Evolutionary conservation across 1,140 invertebrate species (phyloP), one percentile per base, ranked within the genome.

Genomic region (Megalopta genalis): DNA sequence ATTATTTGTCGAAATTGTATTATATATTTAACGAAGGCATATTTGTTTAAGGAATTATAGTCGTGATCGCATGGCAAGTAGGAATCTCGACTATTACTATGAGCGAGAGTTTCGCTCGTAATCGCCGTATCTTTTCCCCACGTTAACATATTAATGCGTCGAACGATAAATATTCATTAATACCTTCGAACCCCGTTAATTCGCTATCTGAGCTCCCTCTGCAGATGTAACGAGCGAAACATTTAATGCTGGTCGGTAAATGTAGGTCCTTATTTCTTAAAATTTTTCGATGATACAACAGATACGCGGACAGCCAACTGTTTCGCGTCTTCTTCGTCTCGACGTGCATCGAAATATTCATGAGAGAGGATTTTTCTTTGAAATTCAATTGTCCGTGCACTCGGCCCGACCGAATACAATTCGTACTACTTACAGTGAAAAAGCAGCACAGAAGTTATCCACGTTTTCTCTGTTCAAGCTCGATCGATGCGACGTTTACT

Each of bases 171-270:
- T 32, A 32, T 32, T 32, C 1, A 32, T 4, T 1, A 32, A 32
- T 32, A 32, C n/a, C n/a, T n/a, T n/a, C n/a, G n/a, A n/a, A n/a
- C n/a, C 21, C 54, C 18, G 54, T 57, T n/a, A n/a, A 21, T n/a
- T 57, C 25, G 59, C 16, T n/a, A 65, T 67, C 25, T 37, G 42
- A 76, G 66, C 79, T 80, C 79, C 79, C 73, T 80, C 79, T 80
- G 37, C 5, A 49, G 73, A 80, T 49, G 59, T 16, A 27, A 25
- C 18, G 18, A 37, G 16, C 14, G 27, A 79, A 59, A 49, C 18
- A 16, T 74, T 73, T 16, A 7, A 66, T 66, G 21, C 70, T 37
- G 14, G 77, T 73, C 70, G 77, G 77, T 79, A 79, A 79, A 73
- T 63, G 49, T 49, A 21, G 49, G 32, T 3, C 0, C 0, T 54